Evolutionary conservation across 1,140 invertebrate genomes (phyloP).

Genomic region (Drosophila kepulauana): DNA sequence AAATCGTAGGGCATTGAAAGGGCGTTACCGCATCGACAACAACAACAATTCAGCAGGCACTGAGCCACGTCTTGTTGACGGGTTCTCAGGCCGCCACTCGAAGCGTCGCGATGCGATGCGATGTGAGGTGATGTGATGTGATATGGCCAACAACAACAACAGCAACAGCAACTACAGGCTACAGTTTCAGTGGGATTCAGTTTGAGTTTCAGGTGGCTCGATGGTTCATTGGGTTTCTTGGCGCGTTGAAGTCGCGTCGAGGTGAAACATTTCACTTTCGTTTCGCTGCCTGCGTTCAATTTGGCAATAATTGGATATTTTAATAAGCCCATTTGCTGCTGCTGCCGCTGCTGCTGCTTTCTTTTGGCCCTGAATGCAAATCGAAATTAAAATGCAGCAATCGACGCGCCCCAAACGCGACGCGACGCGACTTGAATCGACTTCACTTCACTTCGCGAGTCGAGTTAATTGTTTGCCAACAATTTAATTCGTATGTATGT

Average conservation of each 20-base stretch:
- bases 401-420: constrained; percentile 31
- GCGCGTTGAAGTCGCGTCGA: background rate
- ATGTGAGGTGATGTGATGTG: no score
- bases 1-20: background rate
- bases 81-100: constrained; percentile 25
- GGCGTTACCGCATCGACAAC: constrained; percentile 23
- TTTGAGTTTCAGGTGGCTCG: constrained; percentile 6
- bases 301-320: constrained; percentile 79
- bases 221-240: constrained; percentile 31
- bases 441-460: background rate
- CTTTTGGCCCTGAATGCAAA: constrained; percentile 79
- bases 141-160: constrained; percentile 1
- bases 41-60: constrained; percentile 7
- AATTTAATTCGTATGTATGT: constrained; percentile 32
- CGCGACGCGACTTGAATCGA: constrained; percentile 1
- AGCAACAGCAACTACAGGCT: constrained; percentile 2
- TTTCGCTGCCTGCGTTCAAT: constrained; percentile 63
- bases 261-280: constrained; percentile 72
- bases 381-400: constrained; percentile 76
- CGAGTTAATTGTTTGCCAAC: constrained; percentile 20
- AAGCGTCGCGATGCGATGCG: background rate
- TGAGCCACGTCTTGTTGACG: constrained; percentile 26
- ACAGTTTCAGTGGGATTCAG: constrained; percentile 10
- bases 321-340: constrained; percentile 67
- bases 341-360: constrained; percentile 59